A percentile compares a stretch with the other conserved stretches of the same genome.
phyloP scores from a whole-genome alignment of 1,140 invertebrate species.

The Aphis gossypii region DNA sequence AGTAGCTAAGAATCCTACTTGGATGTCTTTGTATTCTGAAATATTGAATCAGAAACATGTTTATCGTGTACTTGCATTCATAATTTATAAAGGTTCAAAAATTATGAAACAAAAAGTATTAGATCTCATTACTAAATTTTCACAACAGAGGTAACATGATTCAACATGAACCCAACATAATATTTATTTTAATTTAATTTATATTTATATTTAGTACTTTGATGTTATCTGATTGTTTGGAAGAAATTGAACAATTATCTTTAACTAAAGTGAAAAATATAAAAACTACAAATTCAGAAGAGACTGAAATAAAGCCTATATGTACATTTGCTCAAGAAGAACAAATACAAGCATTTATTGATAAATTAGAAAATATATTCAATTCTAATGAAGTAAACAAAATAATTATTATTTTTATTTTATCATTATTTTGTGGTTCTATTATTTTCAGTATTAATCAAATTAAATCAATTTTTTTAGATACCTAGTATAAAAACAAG shows the following conservation, averaged over 20 bases:
- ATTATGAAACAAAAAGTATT: conserved; percentile 40
- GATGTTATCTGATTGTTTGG: conserved; percentile 39
- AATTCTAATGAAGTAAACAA: conserved; percentile 41
- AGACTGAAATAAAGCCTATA: conserved; percentile 11
- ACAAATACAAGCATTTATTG: conserved; percentile 29
- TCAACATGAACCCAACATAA: too few species aligned
- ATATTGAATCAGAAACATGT: conserved; percentile 53
- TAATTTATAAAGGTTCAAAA: conserved; percentile 47
- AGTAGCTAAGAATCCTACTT: conserved; percentile 22
- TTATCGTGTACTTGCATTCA: conserved; percentile 35
- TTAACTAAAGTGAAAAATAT: background rate
- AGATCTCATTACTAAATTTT: conserved; percentile 50
- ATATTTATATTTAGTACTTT: conserved; percentile 1
- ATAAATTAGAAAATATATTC: conserved; percentile 43
- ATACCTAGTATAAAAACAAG: background rate
- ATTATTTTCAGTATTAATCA: background rate
- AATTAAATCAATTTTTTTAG: conserved; percentile 35
- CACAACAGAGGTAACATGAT: conserved; percentile 41
- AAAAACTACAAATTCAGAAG: background rate
- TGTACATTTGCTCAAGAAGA: conserved; percentile 47
- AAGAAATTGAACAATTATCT: conserved; percentile 34
- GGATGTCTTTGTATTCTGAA: conserved; percentile 54
- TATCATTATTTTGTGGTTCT: background rate
- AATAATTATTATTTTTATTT: background rate
- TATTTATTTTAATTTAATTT: conserved; percentile 21